Conservation (phyloP, 1,140 invertebrate genomes). For the Polypedilum pembai region DNA sequence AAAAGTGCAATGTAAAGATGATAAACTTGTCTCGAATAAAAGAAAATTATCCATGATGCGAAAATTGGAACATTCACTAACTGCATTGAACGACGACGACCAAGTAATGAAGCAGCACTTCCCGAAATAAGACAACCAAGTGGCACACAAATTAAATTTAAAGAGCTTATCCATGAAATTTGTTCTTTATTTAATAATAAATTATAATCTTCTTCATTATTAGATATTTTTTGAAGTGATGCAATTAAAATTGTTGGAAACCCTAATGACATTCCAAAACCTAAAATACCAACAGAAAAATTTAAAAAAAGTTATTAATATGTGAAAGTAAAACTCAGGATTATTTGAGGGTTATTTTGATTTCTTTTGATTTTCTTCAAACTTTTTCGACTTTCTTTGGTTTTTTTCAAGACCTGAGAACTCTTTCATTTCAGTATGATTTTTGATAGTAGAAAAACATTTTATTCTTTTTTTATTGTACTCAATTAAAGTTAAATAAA, state of each 20-base stretch:
- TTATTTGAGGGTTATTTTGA: too few relatives aligned
- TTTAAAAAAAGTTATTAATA: too few relatives aligned
- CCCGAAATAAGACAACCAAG: constrained; percentile 66
- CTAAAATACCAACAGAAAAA: constrained; percentile 34
- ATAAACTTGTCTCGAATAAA: constrained; percentile 51
- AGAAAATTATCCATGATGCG: constrained; percentile 60
- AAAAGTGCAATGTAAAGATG: constrained; percentile 59
- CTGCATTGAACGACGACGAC: constrained; percentile 63
- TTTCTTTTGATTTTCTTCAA: too few relatives aligned
- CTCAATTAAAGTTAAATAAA: too few relatives aligned
- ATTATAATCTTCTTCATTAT: constrained; percentile 44
- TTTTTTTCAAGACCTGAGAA: too few relatives aligned
- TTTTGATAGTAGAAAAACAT: too few relatives aligned
- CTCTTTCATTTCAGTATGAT: too few relatives aligned
- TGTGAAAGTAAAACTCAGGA: constrained; percentile 31
- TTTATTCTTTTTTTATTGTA: too few relatives aligned
- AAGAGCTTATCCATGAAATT: constrained; percentile 71
- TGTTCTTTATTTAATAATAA: constrained; percentile 53
- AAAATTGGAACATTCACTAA: constrained; percentile 38
- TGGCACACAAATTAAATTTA: constrained; percentile 68
- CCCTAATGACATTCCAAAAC: constrained; percentile 66
- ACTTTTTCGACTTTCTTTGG: too few relatives aligned
- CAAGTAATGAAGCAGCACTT: constrained; percentile 56
- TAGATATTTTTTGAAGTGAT: constrained; percentile 48
- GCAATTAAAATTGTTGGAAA: constrained; percentile 71